These are phyloP conservation scores for Lacanobia oleracea DNA, from an alignment of 2,888 invertebrate species.

Conservation along the genomic window DNA sequence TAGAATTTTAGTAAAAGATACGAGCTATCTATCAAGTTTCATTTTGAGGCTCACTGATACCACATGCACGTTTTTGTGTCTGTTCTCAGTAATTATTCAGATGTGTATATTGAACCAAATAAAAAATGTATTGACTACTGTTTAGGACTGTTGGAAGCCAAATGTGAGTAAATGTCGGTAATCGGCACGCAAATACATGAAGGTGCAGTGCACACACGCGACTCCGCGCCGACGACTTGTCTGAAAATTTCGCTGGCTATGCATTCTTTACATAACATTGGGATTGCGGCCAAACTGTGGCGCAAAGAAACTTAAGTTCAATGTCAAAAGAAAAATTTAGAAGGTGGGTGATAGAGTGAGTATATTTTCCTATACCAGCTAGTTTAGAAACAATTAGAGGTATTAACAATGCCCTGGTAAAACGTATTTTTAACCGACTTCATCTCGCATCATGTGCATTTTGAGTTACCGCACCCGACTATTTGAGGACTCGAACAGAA, in stretches of 20 bases:
- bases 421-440: no score
- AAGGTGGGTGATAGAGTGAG: neutral
- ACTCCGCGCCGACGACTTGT: conserved; percentile 29
- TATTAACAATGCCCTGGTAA: no score
- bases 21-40: conserved; percentile 40
- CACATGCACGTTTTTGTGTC: conserved; percentile 5
- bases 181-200: conserved; percentile 51
- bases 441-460: no score
- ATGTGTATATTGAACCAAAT: conserved; percentile 14
- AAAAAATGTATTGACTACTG: conserved; percentile 43
- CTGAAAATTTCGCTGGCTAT: conserved; percentile 22
- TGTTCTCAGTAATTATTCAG: conserved; percentile 11
- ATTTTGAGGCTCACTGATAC: conserved; percentile 31
- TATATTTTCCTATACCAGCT: neutral
- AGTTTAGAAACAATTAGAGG: neutral
- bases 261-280: conserved; percentile 49
- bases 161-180: conserved; percentile 54
- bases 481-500: neutral
- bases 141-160: conserved; percentile 53
- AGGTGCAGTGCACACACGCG: conserved; percentile 55
- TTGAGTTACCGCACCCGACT: no score
- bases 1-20: conserved; percentile 57
- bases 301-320: conserved; percentile 30
- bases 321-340: conserved; percentile 5
- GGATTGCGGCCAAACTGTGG: conserved; percentile 32